These are phyloP conservation scores for Ctenicera cuprea DNA, from an alignment of 2,888 invertebrate species.

Conservation along the genomic window DNA sequence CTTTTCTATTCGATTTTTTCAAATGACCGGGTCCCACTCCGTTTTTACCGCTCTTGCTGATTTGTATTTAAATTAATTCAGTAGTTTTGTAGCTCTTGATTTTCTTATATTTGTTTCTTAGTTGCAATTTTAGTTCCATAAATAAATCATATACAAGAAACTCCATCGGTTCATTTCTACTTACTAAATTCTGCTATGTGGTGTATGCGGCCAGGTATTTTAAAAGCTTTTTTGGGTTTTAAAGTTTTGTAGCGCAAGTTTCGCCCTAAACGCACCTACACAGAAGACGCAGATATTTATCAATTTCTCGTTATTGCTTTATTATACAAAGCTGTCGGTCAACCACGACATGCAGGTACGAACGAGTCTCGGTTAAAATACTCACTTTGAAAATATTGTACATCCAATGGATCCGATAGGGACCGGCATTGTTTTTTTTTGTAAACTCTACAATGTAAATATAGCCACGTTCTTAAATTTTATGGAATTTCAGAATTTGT, in stretches of 20 bases:
- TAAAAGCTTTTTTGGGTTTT: constrained; percentile 21
- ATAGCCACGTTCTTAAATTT: too few relatives aligned
- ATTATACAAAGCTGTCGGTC: constrained; percentile 34
- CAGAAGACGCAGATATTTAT: constrained; percentile 19
- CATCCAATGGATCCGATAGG: background rate
- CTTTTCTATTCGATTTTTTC: too few relatives aligned
- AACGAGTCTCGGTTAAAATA: background rate
- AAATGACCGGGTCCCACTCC: too few relatives aligned
- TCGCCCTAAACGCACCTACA: constrained; percentile 3
- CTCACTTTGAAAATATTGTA: background rate
- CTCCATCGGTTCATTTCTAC: background rate
- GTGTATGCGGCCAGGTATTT: constrained; percentile 34
- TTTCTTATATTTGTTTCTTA: too few relatives aligned
- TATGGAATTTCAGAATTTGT: too few relatives aligned
- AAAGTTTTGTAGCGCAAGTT: background rate
- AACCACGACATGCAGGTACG: constrained; percentile 8
- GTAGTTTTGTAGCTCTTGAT: too few relatives aligned
- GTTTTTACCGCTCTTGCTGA: too few relatives aligned
- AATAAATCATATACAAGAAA: background rate
- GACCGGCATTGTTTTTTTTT: background rate
- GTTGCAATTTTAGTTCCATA: too few relatives aligned
- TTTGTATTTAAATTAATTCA: too few relatives aligned
- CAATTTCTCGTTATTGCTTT: constrained; percentile 40
- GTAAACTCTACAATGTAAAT: too few relatives aligned
- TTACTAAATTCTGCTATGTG: constrained; percentile 1